phyloP scores from a whole-genome alignment of 2,797 vertebrate genomes.

The Melanotaenia maccullochi region DNA sequence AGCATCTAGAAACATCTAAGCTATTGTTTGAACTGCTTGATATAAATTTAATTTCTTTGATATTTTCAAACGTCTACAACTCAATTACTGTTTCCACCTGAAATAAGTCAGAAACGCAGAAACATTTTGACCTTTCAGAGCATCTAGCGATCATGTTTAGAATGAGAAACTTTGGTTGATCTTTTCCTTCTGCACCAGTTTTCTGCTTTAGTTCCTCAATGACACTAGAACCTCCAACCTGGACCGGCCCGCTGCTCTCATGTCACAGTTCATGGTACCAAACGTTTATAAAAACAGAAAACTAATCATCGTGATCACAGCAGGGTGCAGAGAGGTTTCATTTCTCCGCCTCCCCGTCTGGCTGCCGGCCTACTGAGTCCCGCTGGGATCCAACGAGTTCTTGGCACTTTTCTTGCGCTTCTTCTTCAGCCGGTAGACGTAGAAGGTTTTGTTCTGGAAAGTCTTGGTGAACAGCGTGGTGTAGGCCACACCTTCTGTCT shows the following conservation, averaged over 20 bases:
- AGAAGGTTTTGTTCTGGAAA: constrained; percentile 96
- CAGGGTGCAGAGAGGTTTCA: constrained; percentile 33
- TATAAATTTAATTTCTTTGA: background rate
- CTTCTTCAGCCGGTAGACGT: constrained; percentile 90
- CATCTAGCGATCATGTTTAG: background rate
- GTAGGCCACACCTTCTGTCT: constrained; percentile 83
- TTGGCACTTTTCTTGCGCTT: constrained; percentile 74
- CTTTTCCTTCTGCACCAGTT: background rate
- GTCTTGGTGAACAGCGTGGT: constrained; percentile 86
- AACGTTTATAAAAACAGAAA: constrained; percentile 34
- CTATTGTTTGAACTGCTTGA: background rate
- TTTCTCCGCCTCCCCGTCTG: too few species aligned
- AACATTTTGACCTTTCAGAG: constrained; percentile 12
- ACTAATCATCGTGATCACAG: constrained; percentile 59
- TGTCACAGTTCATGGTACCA: constrained; percentile 38
- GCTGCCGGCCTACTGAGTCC: constrained; percentile 31
- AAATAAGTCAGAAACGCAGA: background rate
- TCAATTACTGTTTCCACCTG: background rate
- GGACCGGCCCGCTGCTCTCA: constrained; percentile 21
- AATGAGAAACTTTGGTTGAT: background rate
- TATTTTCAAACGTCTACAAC: background rate
- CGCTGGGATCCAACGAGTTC: constrained; percentile 40
- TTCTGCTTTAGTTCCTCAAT: constrained; percentile 26
- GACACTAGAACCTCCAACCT: constrained; percentile 26
- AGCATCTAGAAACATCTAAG: background rate